Conservation (phyloP, 2,888 invertebrate species). For the Andrena flavipes region DNA sequence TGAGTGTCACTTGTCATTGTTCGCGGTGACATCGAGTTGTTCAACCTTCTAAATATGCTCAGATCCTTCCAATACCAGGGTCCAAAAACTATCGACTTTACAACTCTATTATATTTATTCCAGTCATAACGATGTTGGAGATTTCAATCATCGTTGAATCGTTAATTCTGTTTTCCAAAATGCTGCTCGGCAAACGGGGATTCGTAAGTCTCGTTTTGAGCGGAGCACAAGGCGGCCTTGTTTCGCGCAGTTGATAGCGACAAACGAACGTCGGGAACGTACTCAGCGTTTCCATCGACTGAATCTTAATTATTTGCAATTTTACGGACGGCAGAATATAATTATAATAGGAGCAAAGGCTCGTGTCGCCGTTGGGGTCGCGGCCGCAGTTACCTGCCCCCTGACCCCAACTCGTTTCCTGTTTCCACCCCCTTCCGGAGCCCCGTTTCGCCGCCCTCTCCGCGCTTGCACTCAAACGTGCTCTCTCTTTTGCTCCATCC, state of each 20-base stretch:
- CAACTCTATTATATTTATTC: too few species aligned
- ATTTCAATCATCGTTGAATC: not conserved
- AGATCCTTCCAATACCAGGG: too few species aligned
- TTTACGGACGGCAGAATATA: conserved; percentile 80
- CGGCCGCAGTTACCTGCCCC: conserved; percentile 76
- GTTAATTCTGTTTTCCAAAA: not conserved
- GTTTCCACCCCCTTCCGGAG: conserved; percentile 47
- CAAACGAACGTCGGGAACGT: conserved; percentile 56
- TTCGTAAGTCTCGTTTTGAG: not conserved
- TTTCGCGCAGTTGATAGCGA: conserved; percentile 39
- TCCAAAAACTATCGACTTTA: too few species aligned
- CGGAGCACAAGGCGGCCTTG: not conserved
- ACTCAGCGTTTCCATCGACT: conserved; percentile 77
- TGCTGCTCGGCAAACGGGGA: not conserved
- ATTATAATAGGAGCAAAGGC: conserved; percentile 81
- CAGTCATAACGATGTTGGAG: not conserved
- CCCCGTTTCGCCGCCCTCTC: conserved; percentile 32
- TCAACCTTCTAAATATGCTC: too few species aligned
- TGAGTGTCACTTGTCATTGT: too few species aligned
- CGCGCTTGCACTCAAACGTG: conserved; percentile 57
- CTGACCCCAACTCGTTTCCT: conserved; percentile 73
- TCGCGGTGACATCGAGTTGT: too few species aligned
- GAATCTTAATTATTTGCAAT: conserved; percentile 82
- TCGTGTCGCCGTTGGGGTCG: conserved; percentile 77
- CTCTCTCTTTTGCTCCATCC: conserved; percentile 57